These are phyloP conservation scores for Amphibalanus amphitrite DNA, from an alignment of 1,140 invertebrate species.

Conservation along the genomic window DNA sequence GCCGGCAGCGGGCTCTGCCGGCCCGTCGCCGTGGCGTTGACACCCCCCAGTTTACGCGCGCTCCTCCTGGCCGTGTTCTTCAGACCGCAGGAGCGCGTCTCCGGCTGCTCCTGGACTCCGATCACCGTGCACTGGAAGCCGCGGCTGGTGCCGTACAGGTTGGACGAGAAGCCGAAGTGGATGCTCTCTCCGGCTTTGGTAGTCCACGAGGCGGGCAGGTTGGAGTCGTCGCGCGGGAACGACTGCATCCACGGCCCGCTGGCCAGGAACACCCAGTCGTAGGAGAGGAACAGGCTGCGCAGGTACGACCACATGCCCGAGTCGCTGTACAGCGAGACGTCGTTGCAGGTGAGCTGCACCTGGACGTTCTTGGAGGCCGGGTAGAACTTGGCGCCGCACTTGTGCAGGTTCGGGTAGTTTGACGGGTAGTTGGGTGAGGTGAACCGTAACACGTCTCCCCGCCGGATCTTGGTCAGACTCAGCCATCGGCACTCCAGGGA, in stretches of 20 bases:
- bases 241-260: neutral
- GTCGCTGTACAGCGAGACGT: neutral
- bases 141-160: neutral
- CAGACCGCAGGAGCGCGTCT: neutral
- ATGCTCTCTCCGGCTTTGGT: neutral
- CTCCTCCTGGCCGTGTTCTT: neutral
- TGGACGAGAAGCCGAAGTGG: neutral
- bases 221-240: neutral
- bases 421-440: neutral
- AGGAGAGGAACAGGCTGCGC: neutral
- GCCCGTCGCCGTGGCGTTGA: neutral
- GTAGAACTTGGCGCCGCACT: neutral
- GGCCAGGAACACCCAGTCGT: neutral
- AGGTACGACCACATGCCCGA: neutral
- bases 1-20: too few species aligned
- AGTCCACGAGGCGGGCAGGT: neutral
- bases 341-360: slow-evolving; percentile 1
- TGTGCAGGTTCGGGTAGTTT: neutral
- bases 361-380: neutral
- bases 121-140: slow-evolving; percentile 1
- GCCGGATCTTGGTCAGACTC: neutral
- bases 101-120: neutral
- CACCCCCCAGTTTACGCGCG: neutral
- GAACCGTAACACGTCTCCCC: neutral
- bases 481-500: neutral